Base-by-base conservation (phyloP, 1,140 invertebrate species). In the Drosophila ohnishii region DNA sequence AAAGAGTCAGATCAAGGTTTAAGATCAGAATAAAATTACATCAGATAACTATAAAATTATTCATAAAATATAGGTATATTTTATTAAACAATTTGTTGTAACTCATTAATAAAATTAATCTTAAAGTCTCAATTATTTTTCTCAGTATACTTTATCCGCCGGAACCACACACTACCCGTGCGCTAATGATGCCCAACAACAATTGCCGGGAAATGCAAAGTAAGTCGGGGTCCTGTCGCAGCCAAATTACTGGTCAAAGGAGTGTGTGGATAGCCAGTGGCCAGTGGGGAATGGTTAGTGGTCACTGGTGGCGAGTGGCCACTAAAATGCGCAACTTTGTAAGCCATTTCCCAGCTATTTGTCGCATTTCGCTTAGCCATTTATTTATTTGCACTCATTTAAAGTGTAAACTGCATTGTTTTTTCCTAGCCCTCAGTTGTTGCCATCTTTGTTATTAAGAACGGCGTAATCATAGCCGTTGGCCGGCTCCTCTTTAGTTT, bases 381-480 rank as follows among this genome's bases (percentile, higher is more conserved):
- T 86, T 86, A 87, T 86, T 86, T 86, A 86, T 86, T 87, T 86
- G 65, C 75, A 75, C 74, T 86, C 77, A 86, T 86, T 86, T 86
- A 69, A 74, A 78, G 56, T 60, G 66, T 59, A 51, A 82, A 71
- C 57, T 76, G 65, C 63, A 64, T 74, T 75, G 57, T 85, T 85
- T 71, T 75, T 69, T 53, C 35, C 44, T 22, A 28, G 25, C 50
- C 40, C 28, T 45, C 22, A 44, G n/a, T 55, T 60, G 53, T 48
- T 60, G 6, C 50, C 81, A 85, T 85, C 76, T 74, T 84, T 85
- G 82, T 86, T 85, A 86, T 86, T 86, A 86, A 82, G 75, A 86
- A 85, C 64, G 53, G 78, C 78, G 70, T 86, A 86, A 85, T 85
- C 82, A 85, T 86, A 73, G 71, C 60, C 47, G 45, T 50, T 65